phyloP scores from a whole-genome alignment of 1,140 invertebrate genomes.

The Thalassaphorura encarpata region DNA sequence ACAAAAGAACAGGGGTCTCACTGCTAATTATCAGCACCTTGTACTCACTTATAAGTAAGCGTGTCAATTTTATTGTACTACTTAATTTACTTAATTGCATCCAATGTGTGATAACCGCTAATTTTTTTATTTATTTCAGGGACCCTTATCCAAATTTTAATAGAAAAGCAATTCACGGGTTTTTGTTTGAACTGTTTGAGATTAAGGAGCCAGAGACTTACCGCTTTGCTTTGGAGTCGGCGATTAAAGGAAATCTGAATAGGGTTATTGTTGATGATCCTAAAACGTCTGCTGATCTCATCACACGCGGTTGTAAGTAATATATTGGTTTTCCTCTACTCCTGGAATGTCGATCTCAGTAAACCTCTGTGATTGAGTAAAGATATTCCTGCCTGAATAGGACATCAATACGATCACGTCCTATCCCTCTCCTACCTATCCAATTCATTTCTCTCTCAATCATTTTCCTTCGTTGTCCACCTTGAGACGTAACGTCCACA shows the following conservation, averaged over 20 bases:
- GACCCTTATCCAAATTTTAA: constrained; percentile 66
- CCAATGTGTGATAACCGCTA: no score
- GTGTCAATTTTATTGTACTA: no score
- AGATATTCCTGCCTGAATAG: no score
- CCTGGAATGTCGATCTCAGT: no score
- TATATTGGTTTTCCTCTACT: not conserved
- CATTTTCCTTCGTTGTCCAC: no score
- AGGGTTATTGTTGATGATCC: constrained; percentile 77
- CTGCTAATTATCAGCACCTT: not conserved
- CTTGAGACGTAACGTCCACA: no score
- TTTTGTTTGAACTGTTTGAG: constrained; percentile 64
- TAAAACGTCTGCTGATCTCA: constrained; percentile 66
- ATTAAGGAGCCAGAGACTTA: constrained; percentile 54
- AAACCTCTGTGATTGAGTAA: no score
- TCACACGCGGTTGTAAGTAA: constrained; percentile 55
- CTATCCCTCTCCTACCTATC: no score
- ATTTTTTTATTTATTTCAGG: no score
- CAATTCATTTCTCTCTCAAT: no score
- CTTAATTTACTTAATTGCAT: no score
- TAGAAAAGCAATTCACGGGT: constrained; percentile 60
- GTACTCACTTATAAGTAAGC: not conserved
- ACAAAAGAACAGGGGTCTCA: not conserved
- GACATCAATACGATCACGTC: no score
- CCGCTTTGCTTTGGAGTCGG: constrained; percentile 71
- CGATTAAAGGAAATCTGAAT: constrained; percentile 71